Base-by-base conservation (phyloP, 2,113 vertebrate species). In the Pipa parva region DNA sequence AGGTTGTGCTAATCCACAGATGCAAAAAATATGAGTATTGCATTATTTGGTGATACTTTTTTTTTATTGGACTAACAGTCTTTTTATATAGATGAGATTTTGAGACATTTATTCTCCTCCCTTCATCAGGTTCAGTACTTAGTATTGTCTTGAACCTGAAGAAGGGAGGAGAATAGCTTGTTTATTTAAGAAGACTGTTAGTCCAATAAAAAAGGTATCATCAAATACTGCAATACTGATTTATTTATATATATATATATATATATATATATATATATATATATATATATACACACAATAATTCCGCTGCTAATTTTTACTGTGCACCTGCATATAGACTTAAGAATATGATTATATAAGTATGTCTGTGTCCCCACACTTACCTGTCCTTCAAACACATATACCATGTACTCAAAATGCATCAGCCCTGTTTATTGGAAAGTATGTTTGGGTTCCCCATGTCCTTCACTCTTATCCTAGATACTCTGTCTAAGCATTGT, bases 401-500 rank as follows among this genome's bases (percentile, higher is more conserved):
- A n/a, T n/a, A n/a, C n/a, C n/a, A n/a, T 7, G 4, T 9, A 12
- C 33, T 12, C 33, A 36, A 13, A 13, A 11, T 13, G 15, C 33
- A 36, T 36, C 15, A 13, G 11, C 18, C 46, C 46, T 50, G 61
- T 26, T 45, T 64, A 63, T 36, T 27, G 20, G 21, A 11, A 39
- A 33, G 17, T 29, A 21, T 67, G 65, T 69, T 69, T 69, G 57
- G 65, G 57, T 45, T 59, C 25, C 48, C 54, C 45, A 57, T 42
- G 57, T 21, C 65, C 65, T 69, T 69, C 65, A 60, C 57, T 51
- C 25, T 52, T 60, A 50, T 58, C 28, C 63, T 42, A 58, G 63
- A 56, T n/a, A 22, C 6, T 18, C 26, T 65, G 27, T 60, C 65
- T 59, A 31, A 42, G 17, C 15, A 21, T 52, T 52, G 28, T 52